Evolutionary conservation across 2,888 invertebrate species (phyloP).

Genomic region (Sinodicranocentrus sp.): DNA sequence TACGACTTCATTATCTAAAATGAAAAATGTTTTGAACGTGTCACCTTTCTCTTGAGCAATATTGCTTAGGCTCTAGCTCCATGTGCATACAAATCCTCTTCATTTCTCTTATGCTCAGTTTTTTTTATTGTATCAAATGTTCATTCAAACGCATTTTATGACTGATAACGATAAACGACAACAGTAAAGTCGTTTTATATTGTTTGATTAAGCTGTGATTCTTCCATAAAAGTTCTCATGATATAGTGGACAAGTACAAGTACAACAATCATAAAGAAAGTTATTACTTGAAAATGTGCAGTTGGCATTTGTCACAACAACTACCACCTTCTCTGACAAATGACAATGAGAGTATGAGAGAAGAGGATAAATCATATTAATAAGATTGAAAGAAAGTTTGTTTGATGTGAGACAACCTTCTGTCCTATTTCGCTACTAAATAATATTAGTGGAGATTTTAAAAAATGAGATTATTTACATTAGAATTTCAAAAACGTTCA

Average conservation of each 20-base stretch:
- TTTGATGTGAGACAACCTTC: not conserved
- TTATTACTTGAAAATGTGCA: not conserved
- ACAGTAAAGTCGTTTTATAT: not conserved
- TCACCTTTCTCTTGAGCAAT: not conserved
- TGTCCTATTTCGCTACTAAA: not conserved
- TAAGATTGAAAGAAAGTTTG: not conserved
- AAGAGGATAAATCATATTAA: not conserved
- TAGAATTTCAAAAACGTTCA: not conserved
- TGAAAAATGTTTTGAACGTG: not conserved
- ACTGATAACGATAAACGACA: not conserved
- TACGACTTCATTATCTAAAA: constrained; percentile 7
- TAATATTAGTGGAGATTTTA: not conserved
- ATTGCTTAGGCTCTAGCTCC: not conserved
- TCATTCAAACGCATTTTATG: not conserved
- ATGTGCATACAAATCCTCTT: not conserved
- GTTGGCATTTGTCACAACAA: not conserved
- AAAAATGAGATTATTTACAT: not conserved
- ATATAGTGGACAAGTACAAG: not conserved
- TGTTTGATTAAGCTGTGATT: not conserved
- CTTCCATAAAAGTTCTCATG: not conserved
- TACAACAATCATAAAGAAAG: constrained; percentile 23
- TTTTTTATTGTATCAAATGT: not conserved
- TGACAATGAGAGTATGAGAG: not conserved
- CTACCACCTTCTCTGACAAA: not conserved
- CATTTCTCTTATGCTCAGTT: not conserved